Base-by-base conservation (phyloP, 2,888 invertebrate species). In the Parascotia fuliginaria region DNA sequence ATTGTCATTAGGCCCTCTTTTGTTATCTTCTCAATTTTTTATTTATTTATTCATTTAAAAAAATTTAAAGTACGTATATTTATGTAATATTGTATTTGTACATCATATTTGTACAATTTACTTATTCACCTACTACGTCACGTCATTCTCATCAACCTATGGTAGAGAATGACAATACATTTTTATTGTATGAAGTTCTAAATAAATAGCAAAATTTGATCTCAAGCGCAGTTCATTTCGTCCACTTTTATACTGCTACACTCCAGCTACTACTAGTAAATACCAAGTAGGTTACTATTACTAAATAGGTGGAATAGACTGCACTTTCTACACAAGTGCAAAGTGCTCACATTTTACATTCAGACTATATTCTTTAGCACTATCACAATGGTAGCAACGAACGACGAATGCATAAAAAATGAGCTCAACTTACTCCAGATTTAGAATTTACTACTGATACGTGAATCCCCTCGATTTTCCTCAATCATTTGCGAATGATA, bases 401-500 rank as follows among this genome's bases (percentile, higher is more conserved):
- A 33, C 33, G 16, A 33, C n/a, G 16, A 15, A 33, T 33, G 33
- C 33, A 33, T 33, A 15, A 33, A 33, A 16, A 33, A 33, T 33
- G 33, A 33, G 33, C 33, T 33, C 9, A 33, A 33, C 15, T 33
- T 33, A 16, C 36, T 15, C 16, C 28, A 5, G 16, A 19, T 27
- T 39, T 33, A n/a, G 9, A 19, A 16, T 16, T 28, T 29, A 11
- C 11, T 34, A 9, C 27, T 5, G 12, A 12, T 24, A 24, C 27
- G 28, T 32, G 14, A 33, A 37, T 16, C n/a, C 15, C 6, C 34
- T 41, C n/a, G 7, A 5, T 12, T 34, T 36, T 43, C 2, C 4
- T 43, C 12, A 45, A 45, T 44, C 9, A 41, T 34, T n/a, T n/a
- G n/a, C n/a, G n/a, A n/a, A n/a, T n/a, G n/a, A n/a, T 43, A 38